Evolutionary conservation across 2,113 vertebrate species (phyloP).

Genomic region (Sylvilagus bachmani): DNA sequence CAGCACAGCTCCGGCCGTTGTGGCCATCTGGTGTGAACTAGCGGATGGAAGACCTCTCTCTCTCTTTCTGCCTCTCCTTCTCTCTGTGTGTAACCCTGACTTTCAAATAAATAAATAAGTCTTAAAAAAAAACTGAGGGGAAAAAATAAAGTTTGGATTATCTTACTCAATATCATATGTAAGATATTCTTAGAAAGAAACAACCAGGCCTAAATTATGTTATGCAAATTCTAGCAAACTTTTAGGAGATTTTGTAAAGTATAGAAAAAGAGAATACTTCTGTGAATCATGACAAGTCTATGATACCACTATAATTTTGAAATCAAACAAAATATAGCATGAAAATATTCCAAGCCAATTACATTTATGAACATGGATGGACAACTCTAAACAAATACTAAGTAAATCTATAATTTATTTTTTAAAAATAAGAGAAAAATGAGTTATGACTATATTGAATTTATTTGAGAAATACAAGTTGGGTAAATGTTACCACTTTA

Average conservation of each 20-base stretch:
- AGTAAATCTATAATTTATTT: background rate
- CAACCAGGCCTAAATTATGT: background rate
- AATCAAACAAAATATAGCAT: background rate
- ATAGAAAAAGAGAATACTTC: background rate
- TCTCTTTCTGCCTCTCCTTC: too few species aligned
- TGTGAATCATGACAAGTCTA: background rate
- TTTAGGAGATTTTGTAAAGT: background rate
- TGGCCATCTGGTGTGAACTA: too few species aligned
- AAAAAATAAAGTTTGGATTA: background rate
- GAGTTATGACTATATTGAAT: background rate
- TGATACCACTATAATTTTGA: background rate
- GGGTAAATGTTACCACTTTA: background rate
- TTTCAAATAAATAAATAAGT: too few species aligned
- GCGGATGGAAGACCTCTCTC: too few species aligned
- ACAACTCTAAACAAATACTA: background rate
- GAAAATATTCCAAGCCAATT: background rate
- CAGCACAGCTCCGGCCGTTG: too few species aligned
- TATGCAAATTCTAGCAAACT: background rate
- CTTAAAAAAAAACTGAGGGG: background rate
- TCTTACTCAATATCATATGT: background rate
- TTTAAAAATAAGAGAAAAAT: background rate
- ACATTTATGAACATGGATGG: background rate
- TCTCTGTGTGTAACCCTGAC: too few species aligned
- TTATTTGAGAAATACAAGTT: conserved; percentile 8
- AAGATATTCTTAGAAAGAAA: background rate